Evolutionary conservation across 2,888 invertebrate genomes (phyloP).

Genomic region (Onthophagus sagittarius): DNA sequence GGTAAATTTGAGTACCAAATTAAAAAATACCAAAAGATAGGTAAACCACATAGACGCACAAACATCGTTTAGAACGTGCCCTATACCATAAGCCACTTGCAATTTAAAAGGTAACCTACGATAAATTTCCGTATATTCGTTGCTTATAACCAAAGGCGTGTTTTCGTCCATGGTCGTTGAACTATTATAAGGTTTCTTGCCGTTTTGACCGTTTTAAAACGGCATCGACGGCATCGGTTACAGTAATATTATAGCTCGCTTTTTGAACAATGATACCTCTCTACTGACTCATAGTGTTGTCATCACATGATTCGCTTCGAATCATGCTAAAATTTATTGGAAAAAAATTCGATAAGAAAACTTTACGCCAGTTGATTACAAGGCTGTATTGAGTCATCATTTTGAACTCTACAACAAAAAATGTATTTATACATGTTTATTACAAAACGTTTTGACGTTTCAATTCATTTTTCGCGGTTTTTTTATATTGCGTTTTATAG

Average conservation of each 20-base stretch:
- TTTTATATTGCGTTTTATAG: neutral
- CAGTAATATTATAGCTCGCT: neutral
- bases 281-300: conserved; percentile 6
- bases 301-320: conserved; percentile 6
- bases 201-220: too few species aligned
- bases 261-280: neutral
- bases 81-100: conserved; percentile 66
- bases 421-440: too few species aligned
- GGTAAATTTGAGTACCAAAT: conserved; percentile 57
- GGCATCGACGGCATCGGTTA: neutral
- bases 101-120: conserved; percentile 45
- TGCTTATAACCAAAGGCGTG: conserved; percentile 32
- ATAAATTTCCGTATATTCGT: conserved; percentile 53
- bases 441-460: neutral
- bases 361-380: neutral
- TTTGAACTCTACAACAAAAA: too few species aligned
- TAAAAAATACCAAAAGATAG: conserved; percentile 81
- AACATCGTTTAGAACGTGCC: conserved; percentile 89
- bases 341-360: neutral
- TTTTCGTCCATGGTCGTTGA: conserved; percentile 33
- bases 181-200: neutral
- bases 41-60: conserved; percentile 96
- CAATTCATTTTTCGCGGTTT: neutral
- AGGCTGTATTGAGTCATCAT: neutral
- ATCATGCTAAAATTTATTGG: neutral